Conservation (phyloP, 2,113 vertebrate genomes). For the Alosa alosa region DNA sequence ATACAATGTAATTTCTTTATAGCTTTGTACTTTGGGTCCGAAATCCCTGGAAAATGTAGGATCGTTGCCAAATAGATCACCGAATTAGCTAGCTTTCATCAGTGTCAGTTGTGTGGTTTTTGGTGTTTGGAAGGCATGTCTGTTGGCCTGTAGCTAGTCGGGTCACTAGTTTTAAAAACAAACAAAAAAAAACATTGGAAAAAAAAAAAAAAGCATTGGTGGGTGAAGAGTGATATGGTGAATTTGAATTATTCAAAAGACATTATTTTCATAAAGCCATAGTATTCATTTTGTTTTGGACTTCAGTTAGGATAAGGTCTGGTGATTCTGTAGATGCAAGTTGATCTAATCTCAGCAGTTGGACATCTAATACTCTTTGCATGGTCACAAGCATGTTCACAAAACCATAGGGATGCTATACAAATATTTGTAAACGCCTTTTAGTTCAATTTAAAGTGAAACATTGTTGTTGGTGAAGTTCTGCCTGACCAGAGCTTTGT, state of each 20-base stretch:
- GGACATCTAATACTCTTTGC: not conserved
- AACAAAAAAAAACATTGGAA: not conserved
- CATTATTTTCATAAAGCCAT: not conserved
- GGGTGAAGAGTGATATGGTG: not conserved
- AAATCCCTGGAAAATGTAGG: too few relatives aligned
- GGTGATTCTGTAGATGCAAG: not conserved
- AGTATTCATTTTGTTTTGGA: not conserved
- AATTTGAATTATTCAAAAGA: not conserved
- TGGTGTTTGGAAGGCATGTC: not conserved
- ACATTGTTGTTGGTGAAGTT: not conserved
- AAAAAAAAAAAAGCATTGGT: not conserved
- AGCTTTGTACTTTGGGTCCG: too few relatives aligned
- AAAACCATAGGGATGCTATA: not conserved
- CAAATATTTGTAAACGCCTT: not conserved
- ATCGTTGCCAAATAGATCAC: not conserved
- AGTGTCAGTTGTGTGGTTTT: not conserved
- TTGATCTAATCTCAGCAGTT: not conserved
- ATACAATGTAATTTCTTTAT: too few relatives aligned
- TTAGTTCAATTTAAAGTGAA: not conserved
- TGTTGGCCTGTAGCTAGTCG: not conserved
- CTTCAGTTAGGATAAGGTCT: not conserved
- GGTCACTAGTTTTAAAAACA: not conserved
- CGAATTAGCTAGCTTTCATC: not conserved
- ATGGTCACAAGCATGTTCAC: conserved; percentile 14
- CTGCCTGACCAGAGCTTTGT: not conserved